A percentile compares a stretch with the other conserved stretches of the same genome.
Conservation (phyloP, 2,113 vertebrate genomes). For the rat (Rattus norvegicus) region DNA sequence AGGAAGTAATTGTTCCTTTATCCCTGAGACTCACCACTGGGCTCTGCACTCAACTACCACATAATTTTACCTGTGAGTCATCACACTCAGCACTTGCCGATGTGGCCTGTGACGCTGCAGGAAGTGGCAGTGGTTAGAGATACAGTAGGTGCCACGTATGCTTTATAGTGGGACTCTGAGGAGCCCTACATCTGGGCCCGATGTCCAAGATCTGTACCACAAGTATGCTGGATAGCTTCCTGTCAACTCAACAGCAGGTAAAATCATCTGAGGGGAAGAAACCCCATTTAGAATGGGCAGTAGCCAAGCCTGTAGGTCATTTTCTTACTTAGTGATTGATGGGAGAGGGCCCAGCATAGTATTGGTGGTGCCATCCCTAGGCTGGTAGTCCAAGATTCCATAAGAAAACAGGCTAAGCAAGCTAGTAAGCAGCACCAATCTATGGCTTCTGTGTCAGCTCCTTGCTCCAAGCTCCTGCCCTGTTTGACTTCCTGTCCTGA, state of each 20-base stretch:
- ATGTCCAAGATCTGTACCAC: not conserved
- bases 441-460: not conserved
- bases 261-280: not conserved
- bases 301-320: not conserved
- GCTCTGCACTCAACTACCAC: not conserved
- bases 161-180: not conserved
- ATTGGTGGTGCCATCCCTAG: no score
- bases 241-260: not conserved
- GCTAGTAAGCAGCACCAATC: not conserved
- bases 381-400: no score
- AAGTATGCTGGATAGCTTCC: not conserved
- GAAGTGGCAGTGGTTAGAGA: not conserved
- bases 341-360: not conserved
- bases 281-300: not conserved
- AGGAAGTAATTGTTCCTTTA: not conserved
- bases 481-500: not conserved
- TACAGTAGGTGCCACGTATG: no score
- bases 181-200: no score
- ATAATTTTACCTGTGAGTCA: not conserved
- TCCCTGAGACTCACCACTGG: not conserved
- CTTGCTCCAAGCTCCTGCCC: not conserved
- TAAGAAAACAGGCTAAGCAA: not conserved
- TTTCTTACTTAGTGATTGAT: not conserved
- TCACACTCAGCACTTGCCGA: not conserved
- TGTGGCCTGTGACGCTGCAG: rapidly evolving